Conservation (phyloP, 2,113 vertebrate genomes). For the Pomatorhinus ruficollis region DNA sequence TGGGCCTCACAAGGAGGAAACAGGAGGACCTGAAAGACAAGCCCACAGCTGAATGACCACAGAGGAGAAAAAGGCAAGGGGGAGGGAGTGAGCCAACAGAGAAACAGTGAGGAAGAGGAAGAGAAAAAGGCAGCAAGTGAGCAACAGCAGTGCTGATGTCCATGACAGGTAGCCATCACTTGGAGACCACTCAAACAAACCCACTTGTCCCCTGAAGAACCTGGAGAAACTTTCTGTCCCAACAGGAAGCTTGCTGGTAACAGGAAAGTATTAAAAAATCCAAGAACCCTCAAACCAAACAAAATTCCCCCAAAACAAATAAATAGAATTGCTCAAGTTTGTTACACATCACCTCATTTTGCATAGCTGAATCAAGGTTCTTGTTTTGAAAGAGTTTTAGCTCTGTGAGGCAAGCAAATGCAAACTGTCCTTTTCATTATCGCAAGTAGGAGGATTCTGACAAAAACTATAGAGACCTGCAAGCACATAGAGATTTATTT, state of each 20-base stretch:
- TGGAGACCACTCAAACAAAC: constrained; percentile 23
- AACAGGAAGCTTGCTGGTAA: constrained; percentile 66
- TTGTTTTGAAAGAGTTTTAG: neutral
- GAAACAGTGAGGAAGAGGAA: neutral
- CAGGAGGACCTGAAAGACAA: constrained; percentile 56
- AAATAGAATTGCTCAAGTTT: constrained; percentile 22
- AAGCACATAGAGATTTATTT: neutral
- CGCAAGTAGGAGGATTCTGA: neutral
- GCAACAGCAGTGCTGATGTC: neutral
- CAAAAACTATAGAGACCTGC: neutral
- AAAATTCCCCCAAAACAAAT: neutral
- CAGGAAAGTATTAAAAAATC: constrained; percentile 61
- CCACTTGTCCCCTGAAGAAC: neutral
- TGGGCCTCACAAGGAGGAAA: constrained; percentile 69
- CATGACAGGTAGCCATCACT: neutral
- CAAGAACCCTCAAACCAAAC: constrained; percentile 32
- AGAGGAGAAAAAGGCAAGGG: neutral
- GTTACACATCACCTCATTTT: constrained; percentile 33
- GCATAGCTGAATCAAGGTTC: constrained; percentile 55
- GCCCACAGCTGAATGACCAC: neutral
- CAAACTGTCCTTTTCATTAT: neutral
- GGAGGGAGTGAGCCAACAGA: neutral
- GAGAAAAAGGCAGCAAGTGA: neutral
- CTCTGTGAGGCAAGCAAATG: neutral
- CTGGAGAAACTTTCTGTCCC: constrained; percentile 51